Percentiles rank a stretch among this genome's conserved stretches.
Conservation (phyloP, 2,888 invertebrate genomes). For the Nysson spinosus region DNA sequence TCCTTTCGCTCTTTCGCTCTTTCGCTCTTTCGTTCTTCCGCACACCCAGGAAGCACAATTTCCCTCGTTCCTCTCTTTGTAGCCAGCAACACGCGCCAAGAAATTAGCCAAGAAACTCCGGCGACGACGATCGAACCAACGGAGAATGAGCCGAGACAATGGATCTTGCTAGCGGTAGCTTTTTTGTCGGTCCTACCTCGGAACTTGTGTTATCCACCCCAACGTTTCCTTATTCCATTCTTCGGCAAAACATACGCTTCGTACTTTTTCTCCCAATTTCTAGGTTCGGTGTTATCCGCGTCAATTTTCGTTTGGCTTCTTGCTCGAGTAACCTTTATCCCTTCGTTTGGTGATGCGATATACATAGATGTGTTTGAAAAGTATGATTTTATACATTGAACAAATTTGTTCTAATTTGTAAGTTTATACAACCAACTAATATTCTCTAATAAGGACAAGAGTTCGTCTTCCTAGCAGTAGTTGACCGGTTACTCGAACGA, state of each 20-base stretch:
- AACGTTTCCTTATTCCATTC: no score
- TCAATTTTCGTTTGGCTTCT: neutral
- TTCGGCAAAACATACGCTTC: no score
- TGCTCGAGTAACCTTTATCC: neutral
- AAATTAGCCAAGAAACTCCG: slow-evolving; percentile 67
- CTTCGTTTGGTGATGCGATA: no score
- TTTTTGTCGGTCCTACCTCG: slow-evolving; percentile 54
- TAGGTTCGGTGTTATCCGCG: slow-evolving; percentile 12
- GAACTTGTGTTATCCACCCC: slow-evolving; percentile 41
- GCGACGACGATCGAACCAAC: slow-evolving; percentile 54
- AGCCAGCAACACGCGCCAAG: slow-evolving; percentile 57
- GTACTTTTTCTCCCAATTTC: slow-evolving; percentile 9
- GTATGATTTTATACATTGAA: no score
- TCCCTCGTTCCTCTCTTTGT: slow-evolving; percentile 31
- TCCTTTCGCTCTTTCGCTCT: slow-evolving; percentile 1
- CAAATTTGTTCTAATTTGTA: no score
- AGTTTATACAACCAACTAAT: no score
- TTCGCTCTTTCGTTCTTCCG: no score
- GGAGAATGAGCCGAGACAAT: slow-evolving; percentile 58
- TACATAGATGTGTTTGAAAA: no score
- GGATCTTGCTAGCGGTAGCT: slow-evolving; percentile 51
- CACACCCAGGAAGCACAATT: no score
- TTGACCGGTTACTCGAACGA: no score
- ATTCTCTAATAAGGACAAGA: no score
- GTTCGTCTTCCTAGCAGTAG: no score